phyloP scores from a whole-genome alignment of 2,113 vertebrate species.

The Alligator sinensis region DNA sequence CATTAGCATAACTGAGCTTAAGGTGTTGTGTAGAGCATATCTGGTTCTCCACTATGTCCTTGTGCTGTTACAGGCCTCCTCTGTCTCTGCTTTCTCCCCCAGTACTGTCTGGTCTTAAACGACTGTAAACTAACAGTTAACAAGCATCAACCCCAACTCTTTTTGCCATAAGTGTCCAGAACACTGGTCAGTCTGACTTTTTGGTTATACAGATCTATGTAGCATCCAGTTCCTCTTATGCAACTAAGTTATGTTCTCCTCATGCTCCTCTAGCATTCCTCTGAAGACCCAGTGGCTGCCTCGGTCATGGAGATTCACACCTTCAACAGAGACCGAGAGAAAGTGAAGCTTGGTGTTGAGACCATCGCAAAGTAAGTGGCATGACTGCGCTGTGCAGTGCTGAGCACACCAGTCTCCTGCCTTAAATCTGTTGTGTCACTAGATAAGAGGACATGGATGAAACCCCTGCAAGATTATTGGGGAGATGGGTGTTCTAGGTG shows the following conservation, averaged over 20 bases:
- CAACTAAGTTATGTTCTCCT: not conserved
- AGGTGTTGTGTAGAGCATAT: not conserved
- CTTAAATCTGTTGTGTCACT: not conserved
- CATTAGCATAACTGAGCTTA: not conserved
- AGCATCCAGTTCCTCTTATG: not conserved
- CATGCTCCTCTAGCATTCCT: conserved; percentile 80
- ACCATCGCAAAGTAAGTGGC: conserved; percentile 91
- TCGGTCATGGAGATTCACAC: conserved; percentile 97
- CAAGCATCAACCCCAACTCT: not conserved
- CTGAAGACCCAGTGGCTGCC: conserved; percentile 86
- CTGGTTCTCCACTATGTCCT: not conserved
- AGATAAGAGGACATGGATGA: not conserved
- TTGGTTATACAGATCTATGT: fast-evolving
- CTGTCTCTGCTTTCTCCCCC: not conserved
- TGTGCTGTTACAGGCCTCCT: not conserved
- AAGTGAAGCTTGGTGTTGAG: conserved; percentile 88
- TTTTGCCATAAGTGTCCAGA: not conserved
- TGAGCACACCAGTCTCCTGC: fast-evolving
- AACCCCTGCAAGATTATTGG: not conserved
- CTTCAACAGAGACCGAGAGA: conserved; percentile 93
- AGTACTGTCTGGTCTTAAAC: not conserved
- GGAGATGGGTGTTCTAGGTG: not conserved
- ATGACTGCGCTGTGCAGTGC: fast-evolving
- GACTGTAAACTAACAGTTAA: not conserved
- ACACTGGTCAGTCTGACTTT: fast-evolving